Base-by-base conservation (phyloP, 2,888 invertebrate species). In the Cantharis rustica region DNA sequence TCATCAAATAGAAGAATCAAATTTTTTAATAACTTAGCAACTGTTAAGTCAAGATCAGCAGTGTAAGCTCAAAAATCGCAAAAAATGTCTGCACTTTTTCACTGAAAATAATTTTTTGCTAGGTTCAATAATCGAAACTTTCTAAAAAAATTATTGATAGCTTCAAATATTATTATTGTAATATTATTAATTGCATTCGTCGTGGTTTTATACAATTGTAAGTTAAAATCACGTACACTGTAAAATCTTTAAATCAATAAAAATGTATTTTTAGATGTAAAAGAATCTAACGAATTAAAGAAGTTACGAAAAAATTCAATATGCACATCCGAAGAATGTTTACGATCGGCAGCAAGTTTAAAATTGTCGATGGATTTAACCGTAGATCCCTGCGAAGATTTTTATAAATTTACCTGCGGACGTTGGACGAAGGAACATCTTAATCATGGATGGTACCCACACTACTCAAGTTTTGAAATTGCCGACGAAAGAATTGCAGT, bases 341-440 rank as follows among this genome's bases (percentile, higher is more conserved):
- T 95, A 61, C 90, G 93, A 26, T 90, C 92, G 79, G 94, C 95
- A 10, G 92, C 94, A 16, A 94, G 93, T 87, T 89, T 95, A 31
- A 91, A 93, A 16, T 90, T 93, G 64, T 93, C 95, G 11, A 94
- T 96, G 92, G 93, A 96, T 86, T 87, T 87, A 71, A 90, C 90
- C 26, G 92, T 91, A 70, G 91, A 95, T 86, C 95, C 96, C 69
- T 96, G 96, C 84, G 92, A 94, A 64, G 92, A 96, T 88, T 96
- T 96, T 88, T 95, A 95, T 87, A 89, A 93, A 90, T 95, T 92
- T 82, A 87, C 91, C 0, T 96, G 96, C 83, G 96, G 95, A 2
- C 92, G 92, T 80, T 96, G 95, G 95, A 89, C 91, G 0, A 88
- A 91, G 9, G 92, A 94, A 69, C 95, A 96, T 86, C 94, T 94